Percentiles rank a stretch among this genome's conserved stretches.
These are phyloP conservation scores for Hyla sarda DNA, from an alignment of 2,113 vertebrate genomes.

Conservation along the genomic window DNA sequence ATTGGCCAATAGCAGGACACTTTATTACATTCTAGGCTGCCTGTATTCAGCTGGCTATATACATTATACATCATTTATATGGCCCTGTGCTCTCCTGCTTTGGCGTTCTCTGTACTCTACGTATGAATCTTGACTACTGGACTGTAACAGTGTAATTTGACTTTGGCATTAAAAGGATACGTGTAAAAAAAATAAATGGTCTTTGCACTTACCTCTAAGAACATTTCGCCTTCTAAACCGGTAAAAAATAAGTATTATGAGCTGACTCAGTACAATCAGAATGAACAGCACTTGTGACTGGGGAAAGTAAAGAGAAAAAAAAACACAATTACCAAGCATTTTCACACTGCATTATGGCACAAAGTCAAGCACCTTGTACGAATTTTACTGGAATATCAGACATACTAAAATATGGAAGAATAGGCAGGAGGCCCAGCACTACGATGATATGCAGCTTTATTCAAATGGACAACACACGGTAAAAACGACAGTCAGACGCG, in stretches of 20 bases:
- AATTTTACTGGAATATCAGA: not conserved
- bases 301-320: constrained; percentile 58
- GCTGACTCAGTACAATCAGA: constrained; percentile 76
- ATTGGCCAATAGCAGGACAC: not conserved
- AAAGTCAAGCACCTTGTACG: not conserved
- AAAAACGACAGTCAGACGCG: no score
- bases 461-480: no score
- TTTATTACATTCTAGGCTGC: not conserved
- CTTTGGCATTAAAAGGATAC: not conserved
- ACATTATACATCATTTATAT: no score
- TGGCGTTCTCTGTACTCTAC: no score
- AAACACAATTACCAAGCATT: not conserved
- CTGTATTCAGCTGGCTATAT: no score
- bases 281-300: constrained; percentile 82
- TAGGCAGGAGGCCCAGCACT: no score
- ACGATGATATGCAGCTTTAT: no score
- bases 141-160: no score
- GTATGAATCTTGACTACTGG: not conserved
- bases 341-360: not conserved
- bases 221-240: constrained; percentile 75
- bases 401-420: not conserved
- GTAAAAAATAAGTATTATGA: constrained; percentile 80
- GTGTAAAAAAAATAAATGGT: not conserved
- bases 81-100: no score
- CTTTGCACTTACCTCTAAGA: constrained; percentile 77